Base-by-base conservation (phyloP, 1,140 invertebrate genomes). In the Proctacanthus coquilletti region DNA sequence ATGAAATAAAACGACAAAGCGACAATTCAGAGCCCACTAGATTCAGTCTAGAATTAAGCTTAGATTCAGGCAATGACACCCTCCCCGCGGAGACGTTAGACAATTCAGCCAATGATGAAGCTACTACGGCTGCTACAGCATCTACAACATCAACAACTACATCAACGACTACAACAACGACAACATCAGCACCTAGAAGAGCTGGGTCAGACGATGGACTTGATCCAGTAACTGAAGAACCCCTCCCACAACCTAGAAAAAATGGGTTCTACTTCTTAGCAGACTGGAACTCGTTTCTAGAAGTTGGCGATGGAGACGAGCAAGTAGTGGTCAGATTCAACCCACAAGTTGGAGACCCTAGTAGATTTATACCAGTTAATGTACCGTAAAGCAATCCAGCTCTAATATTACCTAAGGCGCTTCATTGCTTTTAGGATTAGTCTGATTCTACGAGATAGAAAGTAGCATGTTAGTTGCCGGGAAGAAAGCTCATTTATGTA, bases 271-370 rank as follows among this genome's bases (percentile, higher is more conserved):
- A 85, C 50, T 84, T 83, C 58, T 67, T 84, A 36, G 62, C 84
- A 1, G 83, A 87, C 49, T 84, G 81, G 81, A 85, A 87, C 49
- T 72, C 77, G 10, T 87, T 87, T 47, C 61, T 85, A 3, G 80
- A 84, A 53, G 80, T 85, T 3, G 82, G 81, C 18, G 77, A 82
- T n/a, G 76, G 72, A 35, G 74, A 74, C 19, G 75, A 72, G 36
- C 76, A 77, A 57, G 73, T 85, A 2, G 78, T 82, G 49, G 67
- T 86, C 43, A 69, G 76, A 45, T 81, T 85, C 46, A 69, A 77
- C 39, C 83, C 83, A 0, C 82, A 80, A 63, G 68, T 77, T 30
- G 83, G 83, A 2, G 79, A 85, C 56, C 75, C 76, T 32, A 69
- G 73, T 34, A 69, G 77, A 56, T 86, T 84, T 52, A 55, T 82